phyloP scores from a whole-genome alignment of 2,888 invertebrate genomes.

The Lasioglossum malachurum region DNA sequence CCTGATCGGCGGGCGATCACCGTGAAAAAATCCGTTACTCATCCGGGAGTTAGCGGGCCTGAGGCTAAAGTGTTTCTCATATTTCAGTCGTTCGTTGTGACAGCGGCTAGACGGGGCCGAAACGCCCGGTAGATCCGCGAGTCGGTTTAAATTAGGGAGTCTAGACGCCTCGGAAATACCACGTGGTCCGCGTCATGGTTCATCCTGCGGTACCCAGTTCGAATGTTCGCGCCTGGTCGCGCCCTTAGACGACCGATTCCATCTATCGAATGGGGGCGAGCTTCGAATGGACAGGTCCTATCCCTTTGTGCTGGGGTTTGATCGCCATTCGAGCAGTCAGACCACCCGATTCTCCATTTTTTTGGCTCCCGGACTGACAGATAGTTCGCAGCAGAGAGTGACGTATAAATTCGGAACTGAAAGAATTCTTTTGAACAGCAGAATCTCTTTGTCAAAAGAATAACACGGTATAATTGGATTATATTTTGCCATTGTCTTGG shows the following conservation, averaged over 20 bases:
- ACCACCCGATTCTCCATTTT: neutral
- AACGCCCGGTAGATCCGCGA: slow-evolving; percentile 67
- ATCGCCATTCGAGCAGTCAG: neutral
- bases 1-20: slow-evolving; percentile 2
- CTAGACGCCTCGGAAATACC: slow-evolving; percentile 78
- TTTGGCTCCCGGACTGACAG: neutral
- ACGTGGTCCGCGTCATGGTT: slow-evolving; percentile 69
- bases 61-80: slow-evolving; percentile 67
- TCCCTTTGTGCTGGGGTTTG: neutral
- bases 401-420: too few relatives aligned
- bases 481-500: neutral
- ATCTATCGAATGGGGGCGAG: slow-evolving; percentile 1
- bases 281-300: neutral
- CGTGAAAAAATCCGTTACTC: slow-evolving; percentile 14
- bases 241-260: slow-evolving; percentile 27
- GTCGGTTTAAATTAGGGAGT: slow-evolving; percentile 79
- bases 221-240: slow-evolving; percentile 61
- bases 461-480: neutral
- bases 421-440: neutral
- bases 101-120: slow-evolving; percentile 69
- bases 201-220: slow-evolving; percentile 50
- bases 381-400: neutral
- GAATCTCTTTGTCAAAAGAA: neutral
- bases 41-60: slow-evolving; percentile 8
- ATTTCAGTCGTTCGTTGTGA: slow-evolving; percentile 74